Evolutionary conservation across 2,888 invertebrate genomes (phyloP).

Genomic region (Holacanthella duospinosa): DNA sequence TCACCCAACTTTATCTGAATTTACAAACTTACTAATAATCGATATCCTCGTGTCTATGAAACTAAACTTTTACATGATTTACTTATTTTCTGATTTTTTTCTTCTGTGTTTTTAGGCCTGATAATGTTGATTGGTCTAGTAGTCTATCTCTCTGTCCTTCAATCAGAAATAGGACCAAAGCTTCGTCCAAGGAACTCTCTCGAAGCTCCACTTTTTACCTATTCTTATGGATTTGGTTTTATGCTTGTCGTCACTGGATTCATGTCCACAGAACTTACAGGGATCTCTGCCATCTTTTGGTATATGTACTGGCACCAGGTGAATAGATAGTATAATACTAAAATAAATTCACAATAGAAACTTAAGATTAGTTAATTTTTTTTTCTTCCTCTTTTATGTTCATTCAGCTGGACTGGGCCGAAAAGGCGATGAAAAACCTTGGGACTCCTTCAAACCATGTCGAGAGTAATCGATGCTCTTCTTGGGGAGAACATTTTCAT

Average conservation of each 20-base stretch:
- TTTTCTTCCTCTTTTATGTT: conserved; percentile 2
- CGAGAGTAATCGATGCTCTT: neutral
- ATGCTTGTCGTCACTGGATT: conserved; percentile 74
- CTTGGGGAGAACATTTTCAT: neutral
- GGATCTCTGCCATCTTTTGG: conserved; percentile 73
- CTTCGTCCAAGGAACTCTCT: conserved; percentile 66
- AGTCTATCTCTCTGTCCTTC: conserved; percentile 85
- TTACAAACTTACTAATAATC: too few relatives aligned
- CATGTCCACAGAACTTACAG: conserved; percentile 71
- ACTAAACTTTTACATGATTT: too few relatives aligned
- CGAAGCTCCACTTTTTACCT: conserved; percentile 68
- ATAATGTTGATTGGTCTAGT: conserved; percentile 82
- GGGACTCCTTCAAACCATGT: neutral
- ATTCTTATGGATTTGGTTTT: conserved; percentile 72
- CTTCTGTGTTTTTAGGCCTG: conserved; percentile 54
- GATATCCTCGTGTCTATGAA: too few relatives aligned
- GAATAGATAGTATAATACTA: too few relatives aligned
- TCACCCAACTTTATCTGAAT: too few relatives aligned
- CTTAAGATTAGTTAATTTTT: too few relatives aligned
- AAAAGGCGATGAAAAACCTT: conserved; percentile 15
- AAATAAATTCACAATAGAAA: neutral
- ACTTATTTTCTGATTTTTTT: too few relatives aligned
- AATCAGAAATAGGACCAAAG: conserved; percentile 80
- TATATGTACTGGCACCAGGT: conserved; percentile 10
- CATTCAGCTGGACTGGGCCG: conserved; percentile 33